A percentile compares a stretch with the other conserved stretches of the same genome.
Conservation (phyloP, 1,140 invertebrate species). For the Laupala kohalensis region DNA sequence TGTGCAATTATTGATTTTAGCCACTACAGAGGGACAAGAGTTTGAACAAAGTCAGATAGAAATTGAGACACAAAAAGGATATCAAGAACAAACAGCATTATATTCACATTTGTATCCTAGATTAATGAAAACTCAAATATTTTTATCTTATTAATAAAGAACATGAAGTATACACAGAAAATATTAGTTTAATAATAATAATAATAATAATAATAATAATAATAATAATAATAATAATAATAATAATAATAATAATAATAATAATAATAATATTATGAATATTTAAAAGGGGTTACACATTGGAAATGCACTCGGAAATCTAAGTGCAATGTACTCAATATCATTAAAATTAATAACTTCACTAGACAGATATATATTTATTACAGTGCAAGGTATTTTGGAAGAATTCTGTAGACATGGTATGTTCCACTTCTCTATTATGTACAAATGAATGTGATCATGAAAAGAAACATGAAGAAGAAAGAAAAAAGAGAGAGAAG, state of each 20-base stretch:
- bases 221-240: too few relatives aligned
- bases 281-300: slow-evolving; percentile 7
- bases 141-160: background rate
- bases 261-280: too few relatives aligned
- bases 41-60: background rate
- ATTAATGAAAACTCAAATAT: background rate
- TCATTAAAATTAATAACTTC: background rate
- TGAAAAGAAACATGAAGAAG: background rate
- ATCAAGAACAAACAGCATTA: background rate
- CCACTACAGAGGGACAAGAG: background rate
- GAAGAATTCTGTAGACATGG: background rate
- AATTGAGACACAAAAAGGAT: background rate
- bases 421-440: background rate
- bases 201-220: background rate
- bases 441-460: background rate
- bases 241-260: too few relatives aligned
- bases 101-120: background rate
- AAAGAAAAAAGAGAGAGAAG: background rate
- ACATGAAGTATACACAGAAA: background rate
- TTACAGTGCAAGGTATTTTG: background rate
- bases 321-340: slow-evolving; percentile 11
- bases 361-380: background rate
- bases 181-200: background rate
- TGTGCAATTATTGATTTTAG: background rate
- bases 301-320: slow-evolving; percentile 14